phyloP scores from a whole-genome alignment of 2,888 invertebrate species.

The Thalpophila matura region DNA sequence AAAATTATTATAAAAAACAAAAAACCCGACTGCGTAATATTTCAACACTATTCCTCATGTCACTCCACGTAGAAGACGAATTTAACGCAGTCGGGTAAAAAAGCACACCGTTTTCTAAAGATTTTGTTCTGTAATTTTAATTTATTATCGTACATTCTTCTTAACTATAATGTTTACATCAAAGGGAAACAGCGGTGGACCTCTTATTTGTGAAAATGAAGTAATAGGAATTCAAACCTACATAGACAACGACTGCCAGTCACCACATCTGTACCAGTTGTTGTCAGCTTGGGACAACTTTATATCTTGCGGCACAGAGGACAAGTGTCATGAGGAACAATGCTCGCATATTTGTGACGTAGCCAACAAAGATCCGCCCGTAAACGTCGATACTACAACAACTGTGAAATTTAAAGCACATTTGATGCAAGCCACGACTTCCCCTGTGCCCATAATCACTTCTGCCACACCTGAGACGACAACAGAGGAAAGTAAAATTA shows the following conservation, averaged over 20 bases:
- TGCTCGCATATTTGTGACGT: slow-evolving; percentile 75
- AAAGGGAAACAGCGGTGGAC: slow-evolving; percentile 85
- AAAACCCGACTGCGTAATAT: too few species aligned
- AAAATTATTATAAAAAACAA: too few species aligned
- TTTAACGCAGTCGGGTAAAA: too few species aligned
- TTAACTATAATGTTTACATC: slow-evolving; percentile 24
- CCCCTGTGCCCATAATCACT: slow-evolving; percentile 13
- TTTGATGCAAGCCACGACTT: slow-evolving; percentile 6
- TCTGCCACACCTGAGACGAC: slow-evolving; percentile 5
- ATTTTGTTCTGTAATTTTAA: not conserved
- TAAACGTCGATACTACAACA: not conserved
- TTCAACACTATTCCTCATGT: too few species aligned
- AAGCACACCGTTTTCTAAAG: too few species aligned
- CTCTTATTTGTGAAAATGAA: slow-evolving; percentile 80
- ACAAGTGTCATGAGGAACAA: slow-evolving; percentile 74
- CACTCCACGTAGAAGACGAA: too few species aligned
- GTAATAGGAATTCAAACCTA: slow-evolving; percentile 83
- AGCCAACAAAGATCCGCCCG: slow-evolving; percentile 75
- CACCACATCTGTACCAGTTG: slow-evolving; percentile 81
- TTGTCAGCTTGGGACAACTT: slow-evolving; percentile 79
- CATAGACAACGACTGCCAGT: slow-evolving; percentile 77
- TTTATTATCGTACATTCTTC: not conserved
- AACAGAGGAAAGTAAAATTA: slow-evolving; percentile 23
- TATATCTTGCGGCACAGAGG: slow-evolving; percentile 77
- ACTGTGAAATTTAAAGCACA: not conserved